A percentile compares a stretch with the other conserved stretches of the same genome.
phyloP scores from a whole-genome alignment of 1,140 invertebrate genomes.

The Drosophila funebris region DNA sequence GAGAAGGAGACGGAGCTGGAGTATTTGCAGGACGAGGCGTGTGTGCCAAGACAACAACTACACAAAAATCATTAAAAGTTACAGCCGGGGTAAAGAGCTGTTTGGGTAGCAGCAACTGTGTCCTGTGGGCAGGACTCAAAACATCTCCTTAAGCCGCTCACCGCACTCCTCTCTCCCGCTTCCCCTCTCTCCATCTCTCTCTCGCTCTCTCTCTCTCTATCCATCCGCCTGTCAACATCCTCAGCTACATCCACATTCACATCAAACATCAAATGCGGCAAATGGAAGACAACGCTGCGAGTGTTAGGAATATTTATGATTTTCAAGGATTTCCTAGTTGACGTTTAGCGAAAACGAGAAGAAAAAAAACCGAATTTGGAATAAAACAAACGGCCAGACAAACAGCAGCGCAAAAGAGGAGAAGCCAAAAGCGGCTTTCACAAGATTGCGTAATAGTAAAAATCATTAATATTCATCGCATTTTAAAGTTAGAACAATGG shows the following conservation, averaged over 20 bases:
- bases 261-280: conserved; percentile 59
- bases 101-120: conserved; percentile 11
- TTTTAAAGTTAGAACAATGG: conserved; percentile 24
- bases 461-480: conserved; percentile 70
- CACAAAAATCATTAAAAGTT: conserved; percentile 66
- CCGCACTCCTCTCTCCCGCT: background rate
- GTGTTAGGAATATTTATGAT: conserved; percentile 69
- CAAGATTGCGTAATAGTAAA: conserved; percentile 29
- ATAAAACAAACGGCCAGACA: conserved; percentile 26
- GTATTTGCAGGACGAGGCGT: conserved; percentile 16
- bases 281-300: conserved; percentile 32
- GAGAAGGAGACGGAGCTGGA: background rate
- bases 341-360: conserved; percentile 45
- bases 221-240: conserved; percentile 22
- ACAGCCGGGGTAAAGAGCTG: conserved; percentile 30
- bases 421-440: conserved; percentile 36
- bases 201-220: background rate
- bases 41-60: conserved; percentile 42
- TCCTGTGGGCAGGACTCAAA: conserved; percentile 36
- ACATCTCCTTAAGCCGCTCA: conserved; percentile 51
- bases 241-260: background rate
- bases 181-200: background rate
- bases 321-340: conserved; percentile 71
- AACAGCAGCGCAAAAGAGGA: background rate
- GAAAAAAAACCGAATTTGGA: conserved; percentile 20